Conservation (phyloP, 2,113 vertebrate species). For the Hypocryptadius cinnamomeus region DNA sequence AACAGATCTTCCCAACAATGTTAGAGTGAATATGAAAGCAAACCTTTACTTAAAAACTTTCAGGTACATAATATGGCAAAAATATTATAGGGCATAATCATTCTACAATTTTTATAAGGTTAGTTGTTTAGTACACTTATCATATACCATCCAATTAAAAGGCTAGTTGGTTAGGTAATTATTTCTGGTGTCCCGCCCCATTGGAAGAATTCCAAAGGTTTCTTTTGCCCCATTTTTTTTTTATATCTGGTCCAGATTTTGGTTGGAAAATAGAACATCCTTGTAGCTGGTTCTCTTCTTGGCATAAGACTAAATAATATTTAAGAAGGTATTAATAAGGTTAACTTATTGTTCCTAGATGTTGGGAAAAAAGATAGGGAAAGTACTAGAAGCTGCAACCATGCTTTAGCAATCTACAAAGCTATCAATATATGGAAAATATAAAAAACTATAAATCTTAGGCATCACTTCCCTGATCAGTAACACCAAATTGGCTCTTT, state of each 20-base stretch:
- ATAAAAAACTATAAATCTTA: background rate
- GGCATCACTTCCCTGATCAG: background rate
- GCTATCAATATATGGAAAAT: background rate
- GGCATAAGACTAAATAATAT: background rate
- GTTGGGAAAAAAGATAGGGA: background rate
- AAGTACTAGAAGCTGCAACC: background rate
- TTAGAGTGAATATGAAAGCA: background rate
- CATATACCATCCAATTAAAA: background rate
- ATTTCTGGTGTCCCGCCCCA: background rate
- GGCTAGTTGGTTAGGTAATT: background rate
- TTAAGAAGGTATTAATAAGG: too few species aligned
- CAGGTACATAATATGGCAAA: background rate
- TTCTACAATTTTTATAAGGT: background rate
- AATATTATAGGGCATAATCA: background rate
- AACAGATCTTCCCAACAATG: background rate
- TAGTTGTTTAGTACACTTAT: background rate
- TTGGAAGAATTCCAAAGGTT: background rate
- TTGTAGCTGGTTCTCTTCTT: background rate
- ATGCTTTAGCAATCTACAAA: background rate
- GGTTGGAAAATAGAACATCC: background rate
- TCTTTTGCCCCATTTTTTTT: background rate
- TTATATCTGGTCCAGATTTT: background rate
- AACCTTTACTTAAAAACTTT: background rate
- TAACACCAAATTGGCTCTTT: slow-evolving; percentile 54
- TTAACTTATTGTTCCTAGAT: background rate